Evolutionary conservation across 92 coral and sea anemone species (phyloP).

Genomic region (Palythoa grandiflora): DNA sequence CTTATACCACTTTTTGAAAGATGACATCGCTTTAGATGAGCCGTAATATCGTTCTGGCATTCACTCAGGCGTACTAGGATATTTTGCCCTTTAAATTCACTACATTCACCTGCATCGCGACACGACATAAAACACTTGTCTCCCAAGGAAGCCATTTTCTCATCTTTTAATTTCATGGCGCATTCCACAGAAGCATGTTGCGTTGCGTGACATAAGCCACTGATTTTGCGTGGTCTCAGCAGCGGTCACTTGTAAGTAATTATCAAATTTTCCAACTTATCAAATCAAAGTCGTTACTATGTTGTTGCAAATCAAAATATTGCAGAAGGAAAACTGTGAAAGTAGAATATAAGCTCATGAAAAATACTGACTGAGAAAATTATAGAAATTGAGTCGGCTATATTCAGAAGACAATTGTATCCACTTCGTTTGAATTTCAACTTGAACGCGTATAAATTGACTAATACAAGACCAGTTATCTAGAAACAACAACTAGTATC

Average conservation of each 20-base stretch:
- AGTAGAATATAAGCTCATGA: slow-evolving; percentile 17
- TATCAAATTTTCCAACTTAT: slow-evolving; percentile 22
- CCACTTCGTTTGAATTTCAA: background rate
- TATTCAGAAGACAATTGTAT: slow-evolving; percentile 18
- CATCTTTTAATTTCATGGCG: too few relatives aligned
- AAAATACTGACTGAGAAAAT: slow-evolving; percentile 18
- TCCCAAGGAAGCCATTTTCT: background rate
- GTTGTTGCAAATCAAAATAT: slow-evolving; percentile 19
- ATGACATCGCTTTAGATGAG: slow-evolving; percentile 32
- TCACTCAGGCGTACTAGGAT: background rate
- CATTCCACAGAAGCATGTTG: slow-evolving; percentile 26
- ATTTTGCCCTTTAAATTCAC: too few relatives aligned
- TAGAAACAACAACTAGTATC: slow-evolving; percentile 11
- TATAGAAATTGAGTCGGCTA: slow-evolving; percentile 5
- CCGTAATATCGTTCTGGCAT: slow-evolving; percentile 35
- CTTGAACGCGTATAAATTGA: background rate
- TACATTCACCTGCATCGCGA: slow-evolving; percentile 9
- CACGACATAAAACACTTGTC: slow-evolving; percentile 25
- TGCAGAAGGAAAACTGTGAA: slow-evolving; percentile 18
- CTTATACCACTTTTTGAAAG: slow-evolving; percentile 48
- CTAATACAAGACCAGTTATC: slow-evolving; percentile 6
- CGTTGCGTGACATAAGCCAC: slow-evolving; percentile 27
- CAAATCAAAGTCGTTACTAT: slow-evolving; percentile 9
- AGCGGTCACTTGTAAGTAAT: slow-evolving; percentile 1
- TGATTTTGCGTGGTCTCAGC: slow-evolving; percentile 23